Percentiles rank a stretch among this genome's conserved stretches.
Conservation (phyloP, 53 echinoderm and acorn worm genomes). For the Paracentrotus lividus region DNA sequence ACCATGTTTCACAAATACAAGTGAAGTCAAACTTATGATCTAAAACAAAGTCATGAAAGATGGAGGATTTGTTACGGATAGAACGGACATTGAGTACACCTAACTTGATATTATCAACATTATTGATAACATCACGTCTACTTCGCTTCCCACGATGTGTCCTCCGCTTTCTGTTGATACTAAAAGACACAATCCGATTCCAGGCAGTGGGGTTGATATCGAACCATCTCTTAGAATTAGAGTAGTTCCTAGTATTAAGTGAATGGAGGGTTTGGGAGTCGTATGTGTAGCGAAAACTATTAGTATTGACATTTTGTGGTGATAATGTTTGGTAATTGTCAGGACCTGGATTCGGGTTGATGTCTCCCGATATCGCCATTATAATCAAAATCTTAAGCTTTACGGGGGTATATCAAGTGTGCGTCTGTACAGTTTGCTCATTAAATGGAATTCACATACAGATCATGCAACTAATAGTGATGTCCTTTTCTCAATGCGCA, state of each 20-base stretch:
- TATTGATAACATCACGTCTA: neutral
- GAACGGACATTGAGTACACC: neutral
- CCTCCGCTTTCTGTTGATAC: neutral
- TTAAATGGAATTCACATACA: no score
- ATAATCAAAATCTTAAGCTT: no score
- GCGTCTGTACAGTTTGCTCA: no score
- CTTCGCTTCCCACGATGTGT: neutral
- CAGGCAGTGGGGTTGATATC: neutral
- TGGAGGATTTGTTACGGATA: no score
- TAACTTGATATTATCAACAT: neutral
- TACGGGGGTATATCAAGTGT: no score
- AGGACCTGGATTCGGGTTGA: neutral
- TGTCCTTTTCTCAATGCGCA: no score
- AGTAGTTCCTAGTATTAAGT: neutral
- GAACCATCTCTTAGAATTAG: neutral
- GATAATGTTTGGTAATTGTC: neutral
- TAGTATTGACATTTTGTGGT: neutral
- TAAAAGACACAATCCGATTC: neutral
- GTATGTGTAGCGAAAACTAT: neutral
- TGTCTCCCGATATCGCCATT: neutral
- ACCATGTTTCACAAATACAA: no score
- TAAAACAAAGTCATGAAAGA: no score
- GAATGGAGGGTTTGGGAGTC: neutral
- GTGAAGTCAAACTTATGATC: no score
- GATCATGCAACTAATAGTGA: no score